Conservation (phyloP, 2,797 vertebrate species). For the Emydoidea blandingii region DNA sequence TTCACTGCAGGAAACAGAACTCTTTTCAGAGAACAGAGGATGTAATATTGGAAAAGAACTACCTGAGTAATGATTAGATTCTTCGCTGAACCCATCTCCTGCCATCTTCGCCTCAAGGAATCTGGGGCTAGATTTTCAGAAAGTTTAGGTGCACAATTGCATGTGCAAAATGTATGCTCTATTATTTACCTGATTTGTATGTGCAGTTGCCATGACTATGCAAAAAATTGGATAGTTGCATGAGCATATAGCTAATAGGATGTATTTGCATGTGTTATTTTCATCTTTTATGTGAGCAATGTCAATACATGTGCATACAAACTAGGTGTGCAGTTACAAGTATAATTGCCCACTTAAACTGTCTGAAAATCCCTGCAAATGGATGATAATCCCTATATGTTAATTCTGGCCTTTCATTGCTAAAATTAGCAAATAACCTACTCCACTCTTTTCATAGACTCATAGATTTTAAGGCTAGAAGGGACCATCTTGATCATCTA, state of each 20-base stretch:
- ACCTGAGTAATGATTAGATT: not conserved
- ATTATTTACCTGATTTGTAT: not conserved
- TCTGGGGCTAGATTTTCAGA: not conserved
- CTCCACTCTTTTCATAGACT: not conserved
- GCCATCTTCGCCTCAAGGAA: not conserved
- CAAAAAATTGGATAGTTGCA: not conserved
- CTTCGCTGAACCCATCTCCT: rapidly evolving
- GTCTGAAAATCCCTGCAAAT: not conserved
- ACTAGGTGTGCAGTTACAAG: rapidly evolving
- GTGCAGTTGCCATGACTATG: not conserved
- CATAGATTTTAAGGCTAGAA: not conserved
- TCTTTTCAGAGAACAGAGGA: rapidly evolving
- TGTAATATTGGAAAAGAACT: rapidly evolving
- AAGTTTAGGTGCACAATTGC: not conserved
- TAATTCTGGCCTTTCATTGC: not conserved
- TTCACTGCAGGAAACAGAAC: not conserved
- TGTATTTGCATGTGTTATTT: not conserved
- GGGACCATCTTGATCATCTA: not conserved
- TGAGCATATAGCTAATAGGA: not conserved
- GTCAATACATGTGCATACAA: rapidly evolving
- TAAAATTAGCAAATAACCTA: not conserved
- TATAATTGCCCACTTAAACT: not conserved
- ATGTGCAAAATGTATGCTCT: not conserved
- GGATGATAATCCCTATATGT: not conserved
- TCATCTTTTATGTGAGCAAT: not conserved